Evolutionary conservation across 1,140 invertebrate genomes (phyloP).

Genomic region (Plectrocnemia conspersa): DNA sequence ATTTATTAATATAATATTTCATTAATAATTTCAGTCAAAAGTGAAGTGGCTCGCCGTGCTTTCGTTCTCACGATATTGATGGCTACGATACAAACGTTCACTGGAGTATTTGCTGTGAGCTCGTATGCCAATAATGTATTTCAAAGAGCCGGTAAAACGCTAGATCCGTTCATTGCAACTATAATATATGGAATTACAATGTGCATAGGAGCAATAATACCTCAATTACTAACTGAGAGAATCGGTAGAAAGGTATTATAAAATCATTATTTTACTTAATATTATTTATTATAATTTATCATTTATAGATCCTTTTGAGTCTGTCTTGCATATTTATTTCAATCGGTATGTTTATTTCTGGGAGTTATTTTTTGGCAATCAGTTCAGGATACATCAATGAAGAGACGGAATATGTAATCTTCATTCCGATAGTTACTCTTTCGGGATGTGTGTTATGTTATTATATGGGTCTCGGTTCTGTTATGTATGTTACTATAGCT

Average conservation of each 20-base stretch:
- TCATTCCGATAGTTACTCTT: slow-evolving; percentile 11
- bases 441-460: slow-evolving; percentile 20
- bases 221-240: slow-evolving; percentile 55
- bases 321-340: slow-evolving; percentile 11
- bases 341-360: slow-evolving; percentile 7
- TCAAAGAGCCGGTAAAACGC: slow-evolving; percentile 46
- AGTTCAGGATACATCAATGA: slow-evolving; percentile 3
- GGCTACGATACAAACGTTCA: slow-evolving; percentile 17
- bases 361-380: slow-evolving; percentile 5
- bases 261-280: not conserved
- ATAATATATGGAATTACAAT: slow-evolving; percentile 52
- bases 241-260: slow-evolving; percentile 48
- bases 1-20: slow-evolving; percentile 12
- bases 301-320: slow-evolving; percentile 13
- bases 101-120: slow-evolving; percentile 27
- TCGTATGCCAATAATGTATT: slow-evolving; percentile 57
- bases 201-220: slow-evolving; percentile 47
- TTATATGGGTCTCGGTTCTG: slow-evolving; percentile 29
- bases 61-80: not conserved
- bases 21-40: slow-evolving; percentile 5
- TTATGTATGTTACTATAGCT: slow-evolving; percentile 17
- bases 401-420: not conserved
- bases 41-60: slow-evolving; percentile 16
- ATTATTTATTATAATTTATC: not conserved
- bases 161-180: slow-evolving; percentile 47